Conservation (phyloP, 2,113 vertebrate genomes). For the Oncorhynchus masou region DNA sequence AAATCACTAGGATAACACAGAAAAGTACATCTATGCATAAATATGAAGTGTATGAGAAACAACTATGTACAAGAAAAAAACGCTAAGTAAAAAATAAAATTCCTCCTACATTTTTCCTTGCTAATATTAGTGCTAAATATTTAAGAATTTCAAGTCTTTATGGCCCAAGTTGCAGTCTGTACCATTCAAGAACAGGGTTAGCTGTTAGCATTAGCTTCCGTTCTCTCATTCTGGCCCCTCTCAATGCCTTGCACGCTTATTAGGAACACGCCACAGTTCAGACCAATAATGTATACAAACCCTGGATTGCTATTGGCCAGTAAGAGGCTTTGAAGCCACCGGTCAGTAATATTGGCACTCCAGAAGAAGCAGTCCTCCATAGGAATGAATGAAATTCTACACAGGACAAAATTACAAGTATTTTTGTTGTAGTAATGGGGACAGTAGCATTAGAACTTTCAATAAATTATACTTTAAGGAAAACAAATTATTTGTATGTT, state of each 20-base stretch:
- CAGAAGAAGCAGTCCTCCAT: no score
- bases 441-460: no score
- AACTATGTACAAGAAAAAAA: slow-evolving; percentile 35
- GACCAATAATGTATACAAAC: no score
- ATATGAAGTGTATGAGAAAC: slow-evolving; percentile 37
- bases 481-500: no score
- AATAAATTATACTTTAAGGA: no score
- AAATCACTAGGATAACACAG: slow-evolving; percentile 17
- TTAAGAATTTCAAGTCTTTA: slow-evolving; percentile 6
- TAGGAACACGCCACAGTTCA: background rate
- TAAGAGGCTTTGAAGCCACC: no score
- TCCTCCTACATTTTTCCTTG: slow-evolving; percentile 13
- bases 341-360: no score
- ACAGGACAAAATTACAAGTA: no score
- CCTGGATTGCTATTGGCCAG: no score
- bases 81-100: slow-evolving; percentile 42
- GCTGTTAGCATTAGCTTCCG: background rate
- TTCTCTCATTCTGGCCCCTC: slow-evolving; percentile 7
- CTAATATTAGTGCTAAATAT: slow-evolving; percentile 18
- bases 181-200: slow-evolving; percentile 13
- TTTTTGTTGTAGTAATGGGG: no score
- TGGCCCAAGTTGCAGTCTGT: slow-evolving; percentile 5
- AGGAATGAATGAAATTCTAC: no score
- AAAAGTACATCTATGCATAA: slow-evolving; percentile 13
- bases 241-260: background rate